These are phyloP conservation scores for Choreutis nemorana DNA, from an alignment of 2,888 invertebrate genomes.

Conservation along the genomic window DNA sequence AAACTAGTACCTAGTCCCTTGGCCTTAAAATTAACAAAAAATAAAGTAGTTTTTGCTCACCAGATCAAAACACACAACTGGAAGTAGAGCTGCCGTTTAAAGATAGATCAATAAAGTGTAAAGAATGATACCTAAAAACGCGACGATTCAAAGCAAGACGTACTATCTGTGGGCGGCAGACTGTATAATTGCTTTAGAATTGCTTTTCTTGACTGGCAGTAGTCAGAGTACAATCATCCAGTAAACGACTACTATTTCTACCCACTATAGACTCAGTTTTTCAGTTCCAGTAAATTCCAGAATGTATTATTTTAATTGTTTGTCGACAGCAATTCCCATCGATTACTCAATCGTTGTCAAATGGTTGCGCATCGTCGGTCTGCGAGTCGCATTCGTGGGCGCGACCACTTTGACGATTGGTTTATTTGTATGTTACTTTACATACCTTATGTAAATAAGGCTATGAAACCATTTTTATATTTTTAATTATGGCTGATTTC, in stretches of 20 bases:
- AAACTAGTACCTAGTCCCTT: no score
- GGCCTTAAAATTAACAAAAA: no score
- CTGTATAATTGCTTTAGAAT: conserved; percentile 19
- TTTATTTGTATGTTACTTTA: background rate
- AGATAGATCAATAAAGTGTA: no score
- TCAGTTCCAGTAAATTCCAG: background rate
- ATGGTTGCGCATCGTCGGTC: background rate
- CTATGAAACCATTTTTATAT: no score
- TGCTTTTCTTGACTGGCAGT: background rate
- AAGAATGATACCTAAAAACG: no score
- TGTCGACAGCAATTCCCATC: background rate
- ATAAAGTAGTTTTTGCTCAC: no score
- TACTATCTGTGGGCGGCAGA: conserved; percentile 21
- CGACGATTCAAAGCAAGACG: no score
- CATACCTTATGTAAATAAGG: no score
- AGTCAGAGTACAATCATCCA: conserved; percentile 1
- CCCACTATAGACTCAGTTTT: no score
- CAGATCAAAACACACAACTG: no score
- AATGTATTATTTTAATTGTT: background rate
- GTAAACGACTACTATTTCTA: conserved; percentile 1
- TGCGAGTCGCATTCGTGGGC: background rate
- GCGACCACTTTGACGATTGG: background rate
- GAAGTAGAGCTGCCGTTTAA: no score
- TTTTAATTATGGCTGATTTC: no score
- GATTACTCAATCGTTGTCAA: background rate